Evolutionary conservation across 2,113 vertebrate species (phyloP).

Genomic region (Tyto alba): DNA sequence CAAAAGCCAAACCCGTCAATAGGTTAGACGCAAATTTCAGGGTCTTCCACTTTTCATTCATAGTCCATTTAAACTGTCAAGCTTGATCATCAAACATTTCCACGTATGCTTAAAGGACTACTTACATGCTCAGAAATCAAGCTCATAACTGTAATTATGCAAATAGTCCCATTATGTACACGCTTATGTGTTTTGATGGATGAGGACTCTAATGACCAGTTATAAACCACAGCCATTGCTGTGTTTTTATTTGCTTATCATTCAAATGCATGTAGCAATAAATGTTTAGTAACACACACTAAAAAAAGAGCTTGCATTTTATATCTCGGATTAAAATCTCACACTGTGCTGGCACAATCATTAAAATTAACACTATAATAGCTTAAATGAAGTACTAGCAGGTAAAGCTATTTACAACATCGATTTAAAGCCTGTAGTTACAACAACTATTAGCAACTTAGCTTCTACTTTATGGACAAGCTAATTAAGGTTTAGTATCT

Average conservation of each 20-base stretch:
- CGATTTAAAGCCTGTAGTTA: background rate
- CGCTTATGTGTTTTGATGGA: background rate
- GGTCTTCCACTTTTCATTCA: background rate
- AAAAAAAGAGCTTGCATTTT: slow-evolving; percentile 17
- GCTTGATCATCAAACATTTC: background rate
- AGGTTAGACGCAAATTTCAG: background rate
- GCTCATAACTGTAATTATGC: background rate
- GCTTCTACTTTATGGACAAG: background rate
- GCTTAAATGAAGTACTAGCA: background rate
- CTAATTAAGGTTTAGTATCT: background rate
- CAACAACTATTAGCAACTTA: background rate
- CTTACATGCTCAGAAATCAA: background rate
- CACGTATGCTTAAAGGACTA: background rate
- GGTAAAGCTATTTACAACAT: background rate
- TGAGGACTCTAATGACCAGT: background rate
- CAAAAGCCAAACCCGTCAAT: rapidly evolving
- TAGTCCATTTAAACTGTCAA: background rate
- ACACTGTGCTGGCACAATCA: background rate
- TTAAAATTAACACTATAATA: background rate
- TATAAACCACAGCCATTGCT: background rate
- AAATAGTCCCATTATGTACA: background rate
- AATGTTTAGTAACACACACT: slow-evolving; percentile 37
- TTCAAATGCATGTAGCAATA: background rate
- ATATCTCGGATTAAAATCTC: background rate
- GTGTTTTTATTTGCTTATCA: slow-evolving; percentile 34